Percentiles rank a stretch among this genome's conserved stretches.
phyloP scores from a whole-genome alignment of 1,140 invertebrate genomes.

The Pinna nobilis region DNA sequence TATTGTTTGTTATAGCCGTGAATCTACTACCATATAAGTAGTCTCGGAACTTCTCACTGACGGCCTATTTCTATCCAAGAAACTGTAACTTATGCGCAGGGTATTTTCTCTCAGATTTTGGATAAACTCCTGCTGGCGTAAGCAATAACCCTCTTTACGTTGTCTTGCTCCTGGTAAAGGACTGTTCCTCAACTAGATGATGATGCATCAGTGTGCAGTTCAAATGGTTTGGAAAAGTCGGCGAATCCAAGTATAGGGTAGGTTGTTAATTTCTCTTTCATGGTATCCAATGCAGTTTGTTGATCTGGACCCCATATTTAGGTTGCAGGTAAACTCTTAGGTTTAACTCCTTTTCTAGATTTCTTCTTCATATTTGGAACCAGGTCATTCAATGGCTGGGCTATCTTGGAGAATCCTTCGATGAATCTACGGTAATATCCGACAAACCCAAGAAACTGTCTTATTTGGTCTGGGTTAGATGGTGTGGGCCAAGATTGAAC shows the following conservation, averaged over 20 bases:
- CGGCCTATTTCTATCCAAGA: constrained; percentile 29
- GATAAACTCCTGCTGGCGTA: constrained; percentile 31
- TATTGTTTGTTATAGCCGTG: constrained; percentile 35
- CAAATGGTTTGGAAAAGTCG: constrained; percentile 35
- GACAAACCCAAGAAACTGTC: constrained; percentile 42
- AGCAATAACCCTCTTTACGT: neutral
- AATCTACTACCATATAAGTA: constrained; percentile 17
- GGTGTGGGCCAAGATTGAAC: constrained; percentile 27
- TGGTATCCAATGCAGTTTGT: constrained; percentile 32
- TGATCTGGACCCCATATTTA: constrained; percentile 4
- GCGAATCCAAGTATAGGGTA: constrained; percentile 49
- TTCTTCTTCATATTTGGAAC: constrained; percentile 1
- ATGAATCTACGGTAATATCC: constrained; percentile 41
- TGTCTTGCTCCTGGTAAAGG: constrained; percentile 49
- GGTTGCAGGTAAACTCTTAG: neutral
- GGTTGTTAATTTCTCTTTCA: constrained; percentile 39
- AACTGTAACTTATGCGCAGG: constrained; percentile 30
- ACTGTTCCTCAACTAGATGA: constrained; percentile 53
- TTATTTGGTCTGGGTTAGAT: constrained; percentile 6
- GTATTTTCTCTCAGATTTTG: constrained; percentile 33
- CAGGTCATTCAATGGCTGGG: constrained; percentile 11
- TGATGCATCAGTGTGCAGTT: constrained; percentile 44
- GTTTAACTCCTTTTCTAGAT: neutral
- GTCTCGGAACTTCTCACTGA: constrained; percentile 23
- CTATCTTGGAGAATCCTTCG: constrained; percentile 11